Evolutionary conservation across 2,888 invertebrate species (phyloP), one percentile per base, ranked within the genome.

Genomic region (Anagyrus pseudococci): DNA sequence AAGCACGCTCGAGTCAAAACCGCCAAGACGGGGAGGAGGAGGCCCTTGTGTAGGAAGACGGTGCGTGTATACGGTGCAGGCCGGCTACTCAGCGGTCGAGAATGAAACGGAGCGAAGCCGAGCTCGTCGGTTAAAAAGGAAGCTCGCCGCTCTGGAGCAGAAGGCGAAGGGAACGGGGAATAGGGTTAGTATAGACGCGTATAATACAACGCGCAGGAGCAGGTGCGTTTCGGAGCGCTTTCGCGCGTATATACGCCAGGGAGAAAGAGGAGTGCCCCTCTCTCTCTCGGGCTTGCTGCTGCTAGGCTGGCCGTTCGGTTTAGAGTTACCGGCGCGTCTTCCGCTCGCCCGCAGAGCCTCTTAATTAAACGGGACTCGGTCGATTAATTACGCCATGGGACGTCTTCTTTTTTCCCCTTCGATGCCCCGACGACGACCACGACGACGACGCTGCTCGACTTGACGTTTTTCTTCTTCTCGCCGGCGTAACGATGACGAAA

Each of bases 121-220:
- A 37, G 33, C 2, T 10, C 33, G 33, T 37, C 33, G 33, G 33
- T 37, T 37, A 37, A 37, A 37, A 37, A 37, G 33, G 33, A 37
- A 37, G 33, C 33, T 37, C 15, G 33, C 33, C 10, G 15, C 13
- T n/a, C n/a, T n/a, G n/a, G n/a, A n/a, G n/a, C n/a, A n/a, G n/a
- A n/a, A 7, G 20, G 22, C 3, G 47, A 40, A 22, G 46, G 23
- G 25, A 29, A 15, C 33, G n/a, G 43, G 37, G 47, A 59, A 59
- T 41, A 53, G 59, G 59, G 59, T 53, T 53, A 59, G 53, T 43
- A 29, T 58, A 43, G 58, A 48, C 40, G 44, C 4, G 43, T 43
- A 2, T 10, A 19, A 13, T 43, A 50, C 44, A 52, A 0, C 20
- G 29, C 17, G 29, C 40, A 26, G 19, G 20, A 15, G 20, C 20